Evolutionary conservation across 2,113 vertebrate species (phyloP), one percentile per base, ranked within the genome.

Genomic region (Tenrec ecaudatus): DNA sequence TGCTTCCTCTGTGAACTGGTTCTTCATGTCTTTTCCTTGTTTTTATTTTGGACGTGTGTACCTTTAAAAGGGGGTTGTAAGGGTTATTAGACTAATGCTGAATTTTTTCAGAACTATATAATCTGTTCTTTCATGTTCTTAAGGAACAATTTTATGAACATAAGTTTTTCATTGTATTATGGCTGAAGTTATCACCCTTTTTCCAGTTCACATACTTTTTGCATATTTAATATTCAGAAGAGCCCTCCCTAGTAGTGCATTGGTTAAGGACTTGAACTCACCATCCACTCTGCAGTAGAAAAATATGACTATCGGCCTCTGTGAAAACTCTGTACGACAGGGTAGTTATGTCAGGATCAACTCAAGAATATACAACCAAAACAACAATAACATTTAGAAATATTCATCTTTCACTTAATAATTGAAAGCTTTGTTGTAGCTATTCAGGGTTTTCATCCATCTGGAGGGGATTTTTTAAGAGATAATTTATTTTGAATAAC

Each of bases 341-440:
- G 16, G 15, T 71, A 2, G 16, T 4, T 71, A 33, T 71, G 16
- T 71, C 6, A 29, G 31, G 33, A 33, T 71, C 31, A 71, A 71
- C 31, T 71, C 16, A 71, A 53, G 12, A 53, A 53, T 53, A 53
- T 53, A 53, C 47, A 53, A 53, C 47, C 6, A 53, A 53, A 10
- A 53, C 12, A 53, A 33, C 31, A 33, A 20, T 19, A 33, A 94
- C 2, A 1, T 33, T 90, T 83, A 64, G 89, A 64, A 86, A 81
- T 88, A 57, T 68, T 53, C 7, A 43, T 73, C 27, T 80, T 16
- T 25, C 23, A 62, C 25, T 84, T 80, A 69, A 78, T 62, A 92
- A 80, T 87, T 90, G 64, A 90, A 94, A 92, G 17, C n/a, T 82
- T 71, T 57, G 27, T 68, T 78, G 69, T 58, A 38, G 14, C 84